Conservation (phyloP, 2,797 vertebrate species). For the Arctocebus calabarensis region DNA sequence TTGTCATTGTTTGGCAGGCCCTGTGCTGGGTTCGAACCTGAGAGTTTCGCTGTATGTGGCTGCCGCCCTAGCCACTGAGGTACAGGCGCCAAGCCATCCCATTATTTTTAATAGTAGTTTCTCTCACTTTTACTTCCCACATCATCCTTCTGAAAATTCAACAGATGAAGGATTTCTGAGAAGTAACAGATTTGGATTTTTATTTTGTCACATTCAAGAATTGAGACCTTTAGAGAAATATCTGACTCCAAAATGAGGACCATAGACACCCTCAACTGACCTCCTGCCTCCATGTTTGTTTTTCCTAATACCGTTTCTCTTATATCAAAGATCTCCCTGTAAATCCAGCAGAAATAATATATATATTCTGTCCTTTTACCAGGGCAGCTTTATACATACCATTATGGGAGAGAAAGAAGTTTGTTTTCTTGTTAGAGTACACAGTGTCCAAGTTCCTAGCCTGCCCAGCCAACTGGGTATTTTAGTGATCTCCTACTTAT, state of each 20-base stretch:
- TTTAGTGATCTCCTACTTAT: not conserved
- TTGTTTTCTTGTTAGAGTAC: not conserved
- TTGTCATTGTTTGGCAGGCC: no score
- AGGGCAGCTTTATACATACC: not conserved
- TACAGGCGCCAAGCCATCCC: no score
- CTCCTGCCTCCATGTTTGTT: not conserved
- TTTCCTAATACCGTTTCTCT: not conserved
- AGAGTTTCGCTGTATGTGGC: no score
- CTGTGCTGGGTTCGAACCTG: no score
- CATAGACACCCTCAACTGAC: not conserved
- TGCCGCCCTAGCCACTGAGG: no score
- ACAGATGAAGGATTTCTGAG: not conserved
- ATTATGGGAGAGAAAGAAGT: not conserved
- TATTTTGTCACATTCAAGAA: not conserved
- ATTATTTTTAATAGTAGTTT: not conserved
- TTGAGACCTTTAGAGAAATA: not conserved
- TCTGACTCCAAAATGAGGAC: not conserved
- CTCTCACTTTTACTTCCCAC: conserved; percentile 6
- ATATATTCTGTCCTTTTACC: not conserved
- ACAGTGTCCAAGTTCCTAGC: not conserved
- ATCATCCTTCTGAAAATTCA: not conserved
- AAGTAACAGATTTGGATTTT: no score
- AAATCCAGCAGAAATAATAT: not conserved
- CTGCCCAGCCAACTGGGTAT: not conserved
- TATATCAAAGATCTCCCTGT: not conserved